Conservation (phyloP, 2,888 invertebrate species). For the Trachelus troglodyta region DNA sequence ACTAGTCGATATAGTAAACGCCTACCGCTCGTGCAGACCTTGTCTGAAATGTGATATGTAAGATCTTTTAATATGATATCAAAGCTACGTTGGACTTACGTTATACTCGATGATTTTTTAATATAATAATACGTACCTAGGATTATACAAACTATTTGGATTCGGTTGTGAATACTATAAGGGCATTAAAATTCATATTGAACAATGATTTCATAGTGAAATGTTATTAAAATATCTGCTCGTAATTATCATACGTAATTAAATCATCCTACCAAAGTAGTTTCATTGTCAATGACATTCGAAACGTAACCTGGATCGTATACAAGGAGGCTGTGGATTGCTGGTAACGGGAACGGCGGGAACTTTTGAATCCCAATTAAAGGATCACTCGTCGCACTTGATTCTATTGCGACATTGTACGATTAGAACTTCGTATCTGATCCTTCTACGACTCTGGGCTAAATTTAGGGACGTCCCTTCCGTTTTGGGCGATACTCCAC, state of each 20-base stretch:
- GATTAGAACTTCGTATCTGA: neutral
- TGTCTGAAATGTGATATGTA: neutral
- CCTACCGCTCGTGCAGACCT: neutral
- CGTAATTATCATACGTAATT: neutral
- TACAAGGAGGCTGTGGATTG: neutral
- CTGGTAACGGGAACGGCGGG: neutral
- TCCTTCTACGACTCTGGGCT: neutral
- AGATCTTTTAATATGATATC: neutral
- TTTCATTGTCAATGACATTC: neutral
- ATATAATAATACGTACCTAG: neutral
- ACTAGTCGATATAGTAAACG: neutral
- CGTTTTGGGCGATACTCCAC: neutral
- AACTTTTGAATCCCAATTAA: neutral
- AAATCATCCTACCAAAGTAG: neutral
- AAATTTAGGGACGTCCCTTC: neutral
- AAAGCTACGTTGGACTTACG: neutral
- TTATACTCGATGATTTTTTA: neutral
- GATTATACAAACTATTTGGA: neutral
- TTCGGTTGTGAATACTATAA: neutral
- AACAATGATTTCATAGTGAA: neutral
- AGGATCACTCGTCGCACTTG: neutral
- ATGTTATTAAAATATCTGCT: neutral
- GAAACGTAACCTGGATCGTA: neutral
- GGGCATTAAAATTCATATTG: neutral
- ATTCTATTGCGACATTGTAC: neutral